Base-by-base conservation (phyloP, 2,797 vertebrate genomes). In the Fratercula arctica region DNA sequence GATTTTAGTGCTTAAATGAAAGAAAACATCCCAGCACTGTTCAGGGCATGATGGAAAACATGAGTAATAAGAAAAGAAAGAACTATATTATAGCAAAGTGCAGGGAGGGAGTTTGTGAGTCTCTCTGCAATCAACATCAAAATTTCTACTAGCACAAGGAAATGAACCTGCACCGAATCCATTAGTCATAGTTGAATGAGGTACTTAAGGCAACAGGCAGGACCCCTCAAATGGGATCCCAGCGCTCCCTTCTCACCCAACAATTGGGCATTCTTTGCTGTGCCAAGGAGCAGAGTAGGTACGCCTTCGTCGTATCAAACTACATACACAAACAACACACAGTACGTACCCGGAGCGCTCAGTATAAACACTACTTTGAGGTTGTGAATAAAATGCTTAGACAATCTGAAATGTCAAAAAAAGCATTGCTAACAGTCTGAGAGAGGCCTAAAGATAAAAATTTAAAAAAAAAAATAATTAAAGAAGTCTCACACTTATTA, bases 31-130 rank as follows among this genome's bases (percentile, higher is more conserved):
- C 82, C 87, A 89, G 64, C 60, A 77, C 89, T 85, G 85, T 95
- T 91, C 95, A 92, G 46, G 90, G 87, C 95, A 95, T 85, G 92
- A 97, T 91, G 80, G 96, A 92, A 92, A 85, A 89, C 76, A 43
- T 41, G 87, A 93, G 68, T 39, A 72, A 89, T 59, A 46, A 31
- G 78, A 70, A 92, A 89, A 59, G 87, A 72, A 93, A 96, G 94
- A 88, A 43, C 82, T 89, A 59, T 69, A 43, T 78, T 75, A 51
- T 33, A 93, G 87, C 64, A 84, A 87, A 73, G 41, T 9, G 10
- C 87, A 69, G n/a, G 73, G 95, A 87, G 60, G 84, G 92, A 91
- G 79, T 48, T 89, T 83, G 82, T 78, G 76, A 82, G n/a, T 70
- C 89, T 87, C 75, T 45, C 91, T 82, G 89, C 83, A 93, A 85